Conservation (phyloP, 2,797 vertebrate genomes). For the Notolepis coatsorum region DNA sequence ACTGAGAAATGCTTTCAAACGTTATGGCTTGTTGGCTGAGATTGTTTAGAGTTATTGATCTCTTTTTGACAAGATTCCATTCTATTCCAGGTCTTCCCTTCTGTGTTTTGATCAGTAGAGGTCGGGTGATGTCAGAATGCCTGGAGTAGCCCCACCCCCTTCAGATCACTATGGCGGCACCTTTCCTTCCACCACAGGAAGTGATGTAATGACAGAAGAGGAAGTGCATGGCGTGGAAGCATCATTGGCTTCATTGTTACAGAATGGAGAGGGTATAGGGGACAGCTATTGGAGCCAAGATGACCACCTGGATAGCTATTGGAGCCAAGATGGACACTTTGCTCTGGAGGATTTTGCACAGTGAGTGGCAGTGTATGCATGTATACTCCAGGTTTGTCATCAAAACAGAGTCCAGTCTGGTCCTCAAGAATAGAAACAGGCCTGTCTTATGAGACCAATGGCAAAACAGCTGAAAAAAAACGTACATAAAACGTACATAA, state of each 20-base stretch:
- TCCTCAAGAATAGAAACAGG: too few species aligned
- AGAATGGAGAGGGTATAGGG: not conserved
- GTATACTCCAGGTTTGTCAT: too few species aligned
- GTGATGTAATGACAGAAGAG: not conserved
- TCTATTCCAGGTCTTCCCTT: too few species aligned
- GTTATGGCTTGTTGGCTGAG: too few species aligned
- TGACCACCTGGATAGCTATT: not conserved
- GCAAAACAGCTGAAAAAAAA: too few species aligned
- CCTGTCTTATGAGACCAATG: too few species aligned
- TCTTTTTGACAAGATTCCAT: too few species aligned
- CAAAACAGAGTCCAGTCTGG: too few species aligned
- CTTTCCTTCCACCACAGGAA: not conserved
- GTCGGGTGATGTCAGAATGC: constrained; percentile 52
- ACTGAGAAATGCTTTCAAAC: too few species aligned
- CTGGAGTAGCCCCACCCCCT: constrained; percentile 25
- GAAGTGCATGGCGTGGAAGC: not conserved
- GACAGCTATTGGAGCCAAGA: not conserved
- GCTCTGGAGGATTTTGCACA: not conserved
- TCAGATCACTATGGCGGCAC: constrained; percentile 6
- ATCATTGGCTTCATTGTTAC: not conserved
- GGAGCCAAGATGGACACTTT: not conserved
- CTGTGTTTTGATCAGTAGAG: constrained; percentile 40
- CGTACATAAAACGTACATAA: too few species aligned
- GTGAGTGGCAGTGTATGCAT: too few species aligned
- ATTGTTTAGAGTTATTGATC: not conserved